Conservation (phyloP, 2,113 vertebrate species). For the Spea bombifrons region DNA sequence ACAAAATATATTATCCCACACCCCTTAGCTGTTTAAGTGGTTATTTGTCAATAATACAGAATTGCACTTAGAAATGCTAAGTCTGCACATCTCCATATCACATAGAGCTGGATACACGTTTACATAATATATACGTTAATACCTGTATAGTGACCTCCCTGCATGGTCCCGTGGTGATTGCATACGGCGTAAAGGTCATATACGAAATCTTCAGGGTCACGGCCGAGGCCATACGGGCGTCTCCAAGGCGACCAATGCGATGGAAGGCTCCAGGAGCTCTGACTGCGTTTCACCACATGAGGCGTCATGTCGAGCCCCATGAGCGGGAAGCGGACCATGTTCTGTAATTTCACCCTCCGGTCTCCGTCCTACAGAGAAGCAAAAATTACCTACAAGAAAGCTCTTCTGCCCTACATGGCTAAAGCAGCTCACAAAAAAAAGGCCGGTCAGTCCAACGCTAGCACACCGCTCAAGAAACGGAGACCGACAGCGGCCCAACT, state of each 20-base stretch:
- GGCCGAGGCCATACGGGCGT: slow-evolving; percentile 84
- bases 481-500: too few relatives aligned
- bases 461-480: too few relatives aligned
- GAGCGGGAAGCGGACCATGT: slow-evolving; percentile 91
- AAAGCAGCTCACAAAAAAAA: background rate
- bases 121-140: background rate
- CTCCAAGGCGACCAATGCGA: slow-evolving; percentile 95
- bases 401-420: background rate
- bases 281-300: slow-evolving; percentile 92
- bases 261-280: slow-evolving; percentile 94
- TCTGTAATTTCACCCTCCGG: slow-evolving; percentile 88
- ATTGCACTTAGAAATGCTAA: too few relatives aligned
- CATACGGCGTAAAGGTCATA: slow-evolving; percentile 96
- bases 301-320: slow-evolving; percentile 93
- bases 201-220: slow-evolving; percentile 91
- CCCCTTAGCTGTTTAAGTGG: too few relatives aligned
- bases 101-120: too few relatives aligned
- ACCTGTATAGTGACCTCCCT: slow-evolving; percentile 96
- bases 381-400: background rate
- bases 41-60: too few relatives aligned
- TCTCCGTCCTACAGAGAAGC: slow-evolving; percentile 76
- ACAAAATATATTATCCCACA: too few relatives aligned
- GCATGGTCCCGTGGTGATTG: slow-evolving; percentile 97
- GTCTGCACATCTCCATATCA: too few relatives aligned
- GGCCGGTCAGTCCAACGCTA: background rate